These are phyloP conservation scores for Dermolepida albohirtum DNA, from an alignment of 2,888 invertebrate genomes.

Conservation along the genomic window DNA sequence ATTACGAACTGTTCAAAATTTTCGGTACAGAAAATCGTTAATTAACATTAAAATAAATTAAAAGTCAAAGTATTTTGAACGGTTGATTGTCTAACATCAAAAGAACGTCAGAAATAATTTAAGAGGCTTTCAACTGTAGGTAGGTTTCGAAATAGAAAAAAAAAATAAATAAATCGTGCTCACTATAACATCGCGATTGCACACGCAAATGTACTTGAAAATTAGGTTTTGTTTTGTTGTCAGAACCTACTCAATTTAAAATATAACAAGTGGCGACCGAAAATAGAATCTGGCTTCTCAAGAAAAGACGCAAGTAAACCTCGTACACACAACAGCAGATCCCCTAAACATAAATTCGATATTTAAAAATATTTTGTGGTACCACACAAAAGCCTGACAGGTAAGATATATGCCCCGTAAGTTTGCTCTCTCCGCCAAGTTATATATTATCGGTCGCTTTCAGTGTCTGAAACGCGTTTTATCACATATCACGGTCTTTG, in stretches of 20 bases:
- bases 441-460: slow-evolving; percentile 4
- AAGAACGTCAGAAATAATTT: too few relatives aligned
- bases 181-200: not conserved
- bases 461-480: not conserved
- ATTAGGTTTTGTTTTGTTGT: slow-evolving; percentile 27
- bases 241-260: slow-evolving; percentile 18
- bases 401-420: slow-evolving; percentile 15
- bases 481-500: too few relatives aligned
- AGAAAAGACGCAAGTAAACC: too few relatives aligned
- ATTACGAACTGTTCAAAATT: too few relatives aligned
- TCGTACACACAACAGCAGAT: not conserved
- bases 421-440: not conserved
- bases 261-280: slow-evolving; percentile 19
- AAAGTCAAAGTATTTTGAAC: slow-evolving; percentile 27
- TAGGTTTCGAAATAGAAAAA: too few relatives aligned
- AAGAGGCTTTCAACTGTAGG: too few relatives aligned
- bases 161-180: too few relatives aligned
- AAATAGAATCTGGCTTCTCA: not conserved
- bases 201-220: slow-evolving; percentile 15
- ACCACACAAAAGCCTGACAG: slow-evolving; percentile 15
- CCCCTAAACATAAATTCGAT: slow-evolving; percentile 18
- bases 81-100: not conserved
- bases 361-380: slow-evolving; percentile 24
- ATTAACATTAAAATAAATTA: slow-evolving; percentile 21
- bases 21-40: not conserved